Conservation (phyloP, 1,140 invertebrate genomes). For the Leucophenga varia region DNA sequence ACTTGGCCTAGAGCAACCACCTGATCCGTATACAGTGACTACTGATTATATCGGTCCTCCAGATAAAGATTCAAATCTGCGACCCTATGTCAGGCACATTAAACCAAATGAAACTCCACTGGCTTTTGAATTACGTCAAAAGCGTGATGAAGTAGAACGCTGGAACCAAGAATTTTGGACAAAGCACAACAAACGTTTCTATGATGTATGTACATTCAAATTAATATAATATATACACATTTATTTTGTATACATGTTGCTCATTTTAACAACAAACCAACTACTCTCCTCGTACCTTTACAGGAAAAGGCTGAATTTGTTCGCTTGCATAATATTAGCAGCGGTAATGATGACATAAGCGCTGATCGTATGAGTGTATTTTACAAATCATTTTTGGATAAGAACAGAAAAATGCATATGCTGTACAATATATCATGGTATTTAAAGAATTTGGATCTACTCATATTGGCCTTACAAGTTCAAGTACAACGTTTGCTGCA, state of each 20-base stretch:
- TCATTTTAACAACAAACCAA: not conserved
- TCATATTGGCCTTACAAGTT: constrained; percentile 63
- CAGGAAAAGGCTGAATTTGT: constrained; percentile 70
- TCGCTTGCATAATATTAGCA: constrained; percentile 58
- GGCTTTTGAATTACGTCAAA: constrained; percentile 66
- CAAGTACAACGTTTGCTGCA: constrained; percentile 56
- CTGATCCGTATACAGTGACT: constrained; percentile 41
- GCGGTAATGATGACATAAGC: constrained; percentile 60
- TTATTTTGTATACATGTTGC: not conserved
- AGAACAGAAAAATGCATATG: constrained; percentile 71
- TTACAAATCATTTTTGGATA: constrained; percentile 78
- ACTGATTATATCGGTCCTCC: constrained; percentile 71
- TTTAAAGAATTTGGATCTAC: constrained; percentile 67
- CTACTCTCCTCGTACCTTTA: constrained; percentile 32
- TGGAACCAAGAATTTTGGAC: constrained; percentile 85
- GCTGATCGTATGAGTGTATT: constrained; percentile 85
- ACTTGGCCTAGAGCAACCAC: constrained; percentile 30
- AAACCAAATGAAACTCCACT: constrained; percentile 65
- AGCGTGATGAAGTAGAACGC: constrained; percentile 67
- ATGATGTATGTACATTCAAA: constrained; percentile 55
- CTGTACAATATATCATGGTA: constrained; percentile 77
- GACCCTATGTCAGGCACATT: constrained; percentile 68
- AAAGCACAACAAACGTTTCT: constrained; percentile 72
- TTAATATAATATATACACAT: not conserved
- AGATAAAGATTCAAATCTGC: constrained; percentile 74